Evolutionary conservation across 1,140 invertebrate species (phyloP).

Genomic region (Leptinotarsa texana): DNA sequence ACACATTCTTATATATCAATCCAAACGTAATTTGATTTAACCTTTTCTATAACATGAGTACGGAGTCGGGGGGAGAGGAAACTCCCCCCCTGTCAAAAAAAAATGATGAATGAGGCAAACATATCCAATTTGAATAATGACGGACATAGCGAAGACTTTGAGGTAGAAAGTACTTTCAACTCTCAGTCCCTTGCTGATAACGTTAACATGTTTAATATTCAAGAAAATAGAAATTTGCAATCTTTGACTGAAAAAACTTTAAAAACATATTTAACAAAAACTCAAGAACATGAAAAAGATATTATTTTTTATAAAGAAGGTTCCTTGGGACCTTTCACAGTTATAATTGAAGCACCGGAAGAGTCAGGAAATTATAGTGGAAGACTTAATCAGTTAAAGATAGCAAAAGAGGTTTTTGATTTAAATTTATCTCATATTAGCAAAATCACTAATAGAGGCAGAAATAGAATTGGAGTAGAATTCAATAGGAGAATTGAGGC

Average conservation of each 20-base stretch:
- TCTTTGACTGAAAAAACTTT: no score
- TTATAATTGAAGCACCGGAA: neutral
- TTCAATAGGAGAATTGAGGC: no score
- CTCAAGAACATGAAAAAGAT: neutral
- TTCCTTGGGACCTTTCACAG: neutral
- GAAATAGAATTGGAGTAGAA: no score
- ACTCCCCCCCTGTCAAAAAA: neutral
- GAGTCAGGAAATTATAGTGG: neutral
- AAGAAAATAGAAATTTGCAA: no score
- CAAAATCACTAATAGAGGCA: no score
- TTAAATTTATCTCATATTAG: no score
- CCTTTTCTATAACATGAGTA: neutral
- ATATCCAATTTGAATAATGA: neutral
- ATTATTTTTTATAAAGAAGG: constrained; percentile 2
- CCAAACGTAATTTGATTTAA: neutral
- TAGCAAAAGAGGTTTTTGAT: no score
- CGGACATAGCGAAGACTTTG: neutral
- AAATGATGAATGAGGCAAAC: neutral
- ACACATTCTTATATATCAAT: neutral
- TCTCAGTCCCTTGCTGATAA: neutral
- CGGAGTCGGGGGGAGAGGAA: neutral
- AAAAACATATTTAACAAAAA: no score
- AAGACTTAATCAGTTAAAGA: no score
- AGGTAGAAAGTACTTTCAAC: neutral
- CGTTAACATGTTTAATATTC: no score